phyloP scores from a whole-genome alignment of 2,113 vertebrate species.

The Potamarius usumacintae region DNA sequence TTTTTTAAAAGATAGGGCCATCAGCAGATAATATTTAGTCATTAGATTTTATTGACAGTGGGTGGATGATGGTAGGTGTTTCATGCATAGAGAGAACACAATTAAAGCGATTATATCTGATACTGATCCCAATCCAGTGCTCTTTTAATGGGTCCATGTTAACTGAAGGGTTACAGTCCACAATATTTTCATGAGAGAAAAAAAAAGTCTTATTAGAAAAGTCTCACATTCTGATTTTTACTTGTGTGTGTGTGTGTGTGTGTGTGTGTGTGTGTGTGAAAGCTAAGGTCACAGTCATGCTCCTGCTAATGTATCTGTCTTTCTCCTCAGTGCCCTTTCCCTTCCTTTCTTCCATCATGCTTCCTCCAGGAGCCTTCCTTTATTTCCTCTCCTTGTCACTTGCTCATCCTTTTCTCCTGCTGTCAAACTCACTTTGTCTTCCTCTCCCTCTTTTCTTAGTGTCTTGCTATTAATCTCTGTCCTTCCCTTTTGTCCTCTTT shows the following conservation, averaged over 20 bases:
- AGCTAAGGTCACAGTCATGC: conserved; percentile 38
- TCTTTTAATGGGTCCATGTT: conserved; percentile 44
- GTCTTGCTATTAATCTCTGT: conserved; percentile 31
- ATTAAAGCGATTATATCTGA: conserved; percentile 50
- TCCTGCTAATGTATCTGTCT: conserved; percentile 34
- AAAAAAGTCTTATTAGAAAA: conserved; percentile 23
- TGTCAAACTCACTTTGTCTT: conserved; percentile 46
- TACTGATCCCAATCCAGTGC: conserved; percentile 36
- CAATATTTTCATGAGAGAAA: conserved; percentile 20
- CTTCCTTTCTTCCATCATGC: conserved; percentile 40
- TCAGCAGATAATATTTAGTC: conserved; percentile 47
- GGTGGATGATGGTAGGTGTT: conserved; percentile 39
- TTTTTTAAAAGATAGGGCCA: conserved; percentile 44
- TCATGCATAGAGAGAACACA: conserved; percentile 19
- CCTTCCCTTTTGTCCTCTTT: conserved; percentile 13
- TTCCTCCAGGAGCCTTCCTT: conserved; percentile 29
- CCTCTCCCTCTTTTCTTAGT: conserved; percentile 26
- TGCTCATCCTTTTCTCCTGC: conserved; percentile 39
- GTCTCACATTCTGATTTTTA: conserved; percentile 15
- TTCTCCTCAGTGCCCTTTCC: conserved; percentile 17
- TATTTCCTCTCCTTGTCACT: conserved; percentile 45
- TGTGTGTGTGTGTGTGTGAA: conserved; percentile 28
- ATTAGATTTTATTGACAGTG: conserved; percentile 50
- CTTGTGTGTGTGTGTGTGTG: conserved; percentile 17
- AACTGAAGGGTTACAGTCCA: conserved; percentile 37